A percentile compares a stretch with the other conserved stretches of the same genome.
Evolutionary conservation across 1,140 invertebrate species (phyloP).

Genomic region (Pollicipes pollicipes): DNA sequence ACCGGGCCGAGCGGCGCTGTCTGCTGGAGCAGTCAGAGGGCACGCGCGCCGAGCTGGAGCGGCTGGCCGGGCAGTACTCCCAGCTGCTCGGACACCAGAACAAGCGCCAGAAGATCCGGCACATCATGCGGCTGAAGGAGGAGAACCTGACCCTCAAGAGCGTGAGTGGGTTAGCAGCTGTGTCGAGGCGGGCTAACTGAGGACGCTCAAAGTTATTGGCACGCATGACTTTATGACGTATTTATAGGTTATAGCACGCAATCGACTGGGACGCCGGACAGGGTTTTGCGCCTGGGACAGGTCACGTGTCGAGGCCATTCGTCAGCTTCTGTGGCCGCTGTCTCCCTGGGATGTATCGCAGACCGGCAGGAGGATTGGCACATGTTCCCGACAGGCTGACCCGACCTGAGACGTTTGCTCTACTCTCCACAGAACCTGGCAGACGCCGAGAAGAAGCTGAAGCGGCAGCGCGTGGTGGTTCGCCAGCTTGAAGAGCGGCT

Average conservation of each 20-base stretch:
- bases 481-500: background rate
- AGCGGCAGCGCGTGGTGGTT: background rate
- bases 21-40: conserved; percentile 20
- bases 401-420: too few species aligned
- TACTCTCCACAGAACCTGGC: background rate
- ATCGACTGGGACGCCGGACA: too few species aligned
- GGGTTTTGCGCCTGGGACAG: too few species aligned
- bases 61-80: conserved; percentile 37
- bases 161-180: conserved; percentile 30
- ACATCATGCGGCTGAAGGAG: conserved; percentile 39
- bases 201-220: too few species aligned
- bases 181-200: too few species aligned
- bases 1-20: conserved; percentile 24
- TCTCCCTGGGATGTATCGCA: too few species aligned
- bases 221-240: too few species aligned
- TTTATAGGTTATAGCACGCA: too few species aligned
- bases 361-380: too few species aligned
- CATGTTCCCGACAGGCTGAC: too few species aligned
- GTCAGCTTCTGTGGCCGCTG: too few species aligned
- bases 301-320: too few species aligned
- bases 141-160: conserved; percentile 33
- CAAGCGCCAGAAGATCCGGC: conserved; percentile 43
- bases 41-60: conserved; percentile 28
- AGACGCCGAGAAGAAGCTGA: background rate
- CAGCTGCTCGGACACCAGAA: conserved; percentile 43